Base-by-base conservation (phyloP, 2,797 vertebrate genomes). In the Anabacerthia variegaticeps region DNA sequence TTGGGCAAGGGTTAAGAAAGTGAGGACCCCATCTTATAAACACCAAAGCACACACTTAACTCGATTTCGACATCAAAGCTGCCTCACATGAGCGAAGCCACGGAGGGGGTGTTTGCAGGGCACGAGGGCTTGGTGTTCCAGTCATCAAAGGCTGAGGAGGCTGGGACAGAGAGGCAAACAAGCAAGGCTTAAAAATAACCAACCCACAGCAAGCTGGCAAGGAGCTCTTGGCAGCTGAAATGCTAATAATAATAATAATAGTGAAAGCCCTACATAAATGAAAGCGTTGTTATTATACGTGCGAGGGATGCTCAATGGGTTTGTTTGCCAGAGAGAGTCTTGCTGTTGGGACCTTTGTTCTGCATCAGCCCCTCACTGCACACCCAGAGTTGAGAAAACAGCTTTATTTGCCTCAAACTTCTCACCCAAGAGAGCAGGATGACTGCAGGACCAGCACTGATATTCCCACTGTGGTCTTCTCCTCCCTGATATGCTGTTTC, bases 121-220 rank as follows among this genome's bases (percentile, higher is more conserved):
- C 95, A 95, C 1, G 2, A 58, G 93, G 91, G 93, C 87, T 81
- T 91, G 80, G 88, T 17, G 14, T 4, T 54, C 30, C 63, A 68
- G 46, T 5, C 93, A 6, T 58, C 69, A 93, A 84, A 44, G 81
- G 46, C 85, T 66, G 65, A 73, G 37, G 41, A 88, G 76, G 80
- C 67, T 44, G 88, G 51, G 80, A 82, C 10, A 73, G 65, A 77
- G 58, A 32, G n/a, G 3, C 84, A 96, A 95, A 95, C 72, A 92
- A 96, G 91, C 87, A 89, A 91, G 91, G 85, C 93, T 95, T 95
- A 95, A 96, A 96, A 96, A 96, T 88, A 93, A 75, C 91, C 87
- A 59, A 76, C 86, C 61, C 10, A 89, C 7, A 83, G 91, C 79
- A 71, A 87, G 81, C 95, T 96, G 95, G 94, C 94, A 3, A 88